Percentiles rank a stretch among this genome's conserved stretches.
Conservation (phyloP, 2,797 vertebrate species). For the Steatocranus sp. region DNA sequence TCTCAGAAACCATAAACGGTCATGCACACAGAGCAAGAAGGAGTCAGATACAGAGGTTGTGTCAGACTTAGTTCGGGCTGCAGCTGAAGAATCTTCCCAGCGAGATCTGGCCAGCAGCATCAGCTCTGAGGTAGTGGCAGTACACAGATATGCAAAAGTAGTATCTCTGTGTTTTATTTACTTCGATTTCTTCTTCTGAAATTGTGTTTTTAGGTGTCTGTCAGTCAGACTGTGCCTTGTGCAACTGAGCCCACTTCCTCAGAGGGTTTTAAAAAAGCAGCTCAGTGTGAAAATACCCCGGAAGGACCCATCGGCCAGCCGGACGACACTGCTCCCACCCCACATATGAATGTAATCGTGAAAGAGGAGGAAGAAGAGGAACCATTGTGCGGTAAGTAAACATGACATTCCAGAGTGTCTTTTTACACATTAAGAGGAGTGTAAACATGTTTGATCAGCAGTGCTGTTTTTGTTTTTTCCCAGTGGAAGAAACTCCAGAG, state of each 20-base stretch:
- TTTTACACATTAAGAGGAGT: neutral
- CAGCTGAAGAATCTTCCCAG: slow-evolving; percentile 7
- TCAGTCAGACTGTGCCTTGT: neutral
- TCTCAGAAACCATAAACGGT: slow-evolving; percentile 67
- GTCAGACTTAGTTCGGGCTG: neutral
- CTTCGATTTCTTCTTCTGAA: neutral
- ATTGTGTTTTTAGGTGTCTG: slow-evolving; percentile 18
- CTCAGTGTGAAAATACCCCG: neutral
- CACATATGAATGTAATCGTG: slow-evolving; percentile 60
- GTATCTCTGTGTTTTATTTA: neutral
- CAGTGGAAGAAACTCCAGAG: slow-evolving; percentile 24
- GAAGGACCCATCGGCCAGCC: neutral
- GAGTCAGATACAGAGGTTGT: neutral
- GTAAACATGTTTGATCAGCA: neutral
- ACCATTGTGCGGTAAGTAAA: slow-evolving; percentile 54
- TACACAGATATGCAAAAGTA: neutral
- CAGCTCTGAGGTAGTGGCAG: slow-evolving; percentile 34
- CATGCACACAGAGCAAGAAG: slow-evolving; percentile 49
- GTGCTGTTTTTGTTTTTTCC: neutral
- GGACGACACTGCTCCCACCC: slow-evolving; percentile 17
- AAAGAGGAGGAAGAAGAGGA: slow-evolving; percentile 71
- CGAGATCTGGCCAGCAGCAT: neutral
- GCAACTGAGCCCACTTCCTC: neutral
- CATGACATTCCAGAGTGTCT: neutral
- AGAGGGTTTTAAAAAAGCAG: neutral